phyloP scores from a whole-genome alignment of 2,888 invertebrate genomes.

The Pseudococcus viburni region DNA sequence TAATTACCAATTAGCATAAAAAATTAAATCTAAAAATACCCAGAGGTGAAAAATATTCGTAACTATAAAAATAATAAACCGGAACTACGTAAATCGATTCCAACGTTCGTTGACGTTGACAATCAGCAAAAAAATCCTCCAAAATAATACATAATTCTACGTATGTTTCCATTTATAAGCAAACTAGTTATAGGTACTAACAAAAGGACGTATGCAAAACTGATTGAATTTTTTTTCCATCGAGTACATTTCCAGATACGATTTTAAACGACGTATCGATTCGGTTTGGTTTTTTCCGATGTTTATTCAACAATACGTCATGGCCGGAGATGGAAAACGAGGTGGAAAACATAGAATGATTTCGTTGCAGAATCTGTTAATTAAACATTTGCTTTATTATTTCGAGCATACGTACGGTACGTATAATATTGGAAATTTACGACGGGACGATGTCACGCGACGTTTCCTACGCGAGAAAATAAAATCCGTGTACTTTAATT shows the following conservation, averaged over 20 bases:
- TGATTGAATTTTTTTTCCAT: background rate
- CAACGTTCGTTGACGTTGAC: too few relatives aligned
- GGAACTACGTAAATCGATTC: too few relatives aligned
- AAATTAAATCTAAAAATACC: too few relatives aligned
- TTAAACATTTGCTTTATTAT: slow-evolving; percentile 4
- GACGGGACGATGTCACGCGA: background rate
- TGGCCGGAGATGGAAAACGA: background rate
- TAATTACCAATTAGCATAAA: too few relatives aligned
- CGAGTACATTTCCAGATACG: background rate
- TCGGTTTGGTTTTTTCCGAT: background rate
- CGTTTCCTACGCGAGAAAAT: background rate
- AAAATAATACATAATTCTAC: too few relatives aligned
- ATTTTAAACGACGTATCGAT: background rate
- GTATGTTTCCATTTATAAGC: too few relatives aligned
- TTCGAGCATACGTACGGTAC: background rate
- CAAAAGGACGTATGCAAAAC: background rate
- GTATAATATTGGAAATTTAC: background rate
- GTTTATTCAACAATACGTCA: background rate
- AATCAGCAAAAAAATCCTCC: too few relatives aligned
- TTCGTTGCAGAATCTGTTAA: background rate
- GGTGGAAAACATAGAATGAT: background rate
- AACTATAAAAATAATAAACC: too few relatives aligned
- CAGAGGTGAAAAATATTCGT: too few relatives aligned
- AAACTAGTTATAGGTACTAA: background rate
- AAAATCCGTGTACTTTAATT: slow-evolving; percentile 16